These are phyloP conservation scores for Ptiloglossa arizonensis DNA, from an alignment of 1,140 invertebrate genomes.

Conservation along the genomic window DNA sequence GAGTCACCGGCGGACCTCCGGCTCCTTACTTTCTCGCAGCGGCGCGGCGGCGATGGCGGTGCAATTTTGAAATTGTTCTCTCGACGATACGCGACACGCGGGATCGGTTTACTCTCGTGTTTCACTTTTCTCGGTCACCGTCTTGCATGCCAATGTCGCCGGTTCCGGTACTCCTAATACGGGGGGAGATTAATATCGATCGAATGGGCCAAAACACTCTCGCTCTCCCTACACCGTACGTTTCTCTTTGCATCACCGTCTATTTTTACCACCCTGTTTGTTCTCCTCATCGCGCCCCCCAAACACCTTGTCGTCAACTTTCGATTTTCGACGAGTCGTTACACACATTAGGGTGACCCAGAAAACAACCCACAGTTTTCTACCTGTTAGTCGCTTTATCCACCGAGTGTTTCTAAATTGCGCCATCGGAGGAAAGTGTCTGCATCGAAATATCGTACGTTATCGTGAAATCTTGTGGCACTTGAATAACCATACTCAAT, in stretches of 20 bases:
- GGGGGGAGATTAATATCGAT: slow-evolving; percentile 47
- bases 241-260: slow-evolving; percentile 17
- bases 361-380: too few species aligned
- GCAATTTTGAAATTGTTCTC: slow-evolving; percentile 34
- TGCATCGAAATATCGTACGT: too few species aligned
- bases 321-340: too few species aligned
- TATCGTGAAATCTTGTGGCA: too few species aligned
- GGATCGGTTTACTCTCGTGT: slow-evolving; percentile 39
- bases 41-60: not conserved
- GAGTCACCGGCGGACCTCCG: slow-evolving; percentile 57
- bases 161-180: slow-evolving; percentile 42
- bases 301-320: not conserved
- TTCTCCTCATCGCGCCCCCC: not conserved
- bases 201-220: slow-evolving; percentile 24
- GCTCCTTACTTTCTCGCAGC: slow-evolving; percentile 15
- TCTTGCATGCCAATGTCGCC: slow-evolving; percentile 44
- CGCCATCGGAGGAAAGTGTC: too few species aligned
- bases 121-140: slow-evolving; percentile 57
- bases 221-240: slow-evolving; percentile 2
- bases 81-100: not conserved
- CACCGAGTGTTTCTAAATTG: too few species aligned
- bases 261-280: not conserved
- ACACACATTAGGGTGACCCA: too few species aligned
- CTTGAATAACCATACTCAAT: too few species aligned
- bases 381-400: too few species aligned